These are phyloP conservation scores for Pelvicachromis taeniatus DNA, from an alignment of 2,113 vertebrate genomes.

Conservation along the genomic window DNA sequence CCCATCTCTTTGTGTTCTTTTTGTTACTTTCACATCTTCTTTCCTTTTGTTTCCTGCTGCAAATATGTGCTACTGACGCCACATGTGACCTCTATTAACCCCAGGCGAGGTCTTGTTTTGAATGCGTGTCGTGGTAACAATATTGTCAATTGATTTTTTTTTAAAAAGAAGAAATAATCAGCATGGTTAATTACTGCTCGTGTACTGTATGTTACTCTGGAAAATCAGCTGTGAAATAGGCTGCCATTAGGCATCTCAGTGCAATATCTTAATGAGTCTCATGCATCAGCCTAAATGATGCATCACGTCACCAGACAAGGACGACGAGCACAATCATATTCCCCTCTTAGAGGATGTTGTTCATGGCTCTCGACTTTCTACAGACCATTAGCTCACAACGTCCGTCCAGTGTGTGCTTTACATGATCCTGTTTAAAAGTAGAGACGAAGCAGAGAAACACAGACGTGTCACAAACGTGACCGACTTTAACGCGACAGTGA, in stretches of 20 bases:
- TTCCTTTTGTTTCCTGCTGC: background rate
- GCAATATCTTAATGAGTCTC: slow-evolving; percentile 12
- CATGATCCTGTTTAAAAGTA: background rate
- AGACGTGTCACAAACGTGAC: too few species aligned
- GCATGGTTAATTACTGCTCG: background rate
- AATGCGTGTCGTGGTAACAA: background rate
- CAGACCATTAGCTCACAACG: slow-evolving; percentile 26
- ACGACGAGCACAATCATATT: slow-evolving; percentile 8
- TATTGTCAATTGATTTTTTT: background rate
- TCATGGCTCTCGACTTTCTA: background rate
- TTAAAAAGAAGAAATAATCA: background rate
- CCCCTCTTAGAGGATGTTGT: slow-evolving; percentile 12
- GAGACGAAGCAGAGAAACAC: background rate
- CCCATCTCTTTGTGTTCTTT: slow-evolving; percentile 27
- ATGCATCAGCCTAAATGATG: slow-evolving; percentile 41
- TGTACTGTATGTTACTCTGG: background rate
- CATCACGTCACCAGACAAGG: slow-evolving; percentile 14
- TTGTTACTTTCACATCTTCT: background rate
- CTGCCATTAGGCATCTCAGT: background rate
- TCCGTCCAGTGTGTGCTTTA: background rate
- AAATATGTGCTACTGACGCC: background rate
- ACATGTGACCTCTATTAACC: slow-evolving; percentile 54
- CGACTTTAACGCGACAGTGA: background rate
- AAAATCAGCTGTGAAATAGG: background rate
- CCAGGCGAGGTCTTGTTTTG: background rate